Evolutionary conservation across 2,797 vertebrate genomes (phyloP), one percentile per base, ranked within the genome.

Genomic region (Pangasius krempfi): DNA sequence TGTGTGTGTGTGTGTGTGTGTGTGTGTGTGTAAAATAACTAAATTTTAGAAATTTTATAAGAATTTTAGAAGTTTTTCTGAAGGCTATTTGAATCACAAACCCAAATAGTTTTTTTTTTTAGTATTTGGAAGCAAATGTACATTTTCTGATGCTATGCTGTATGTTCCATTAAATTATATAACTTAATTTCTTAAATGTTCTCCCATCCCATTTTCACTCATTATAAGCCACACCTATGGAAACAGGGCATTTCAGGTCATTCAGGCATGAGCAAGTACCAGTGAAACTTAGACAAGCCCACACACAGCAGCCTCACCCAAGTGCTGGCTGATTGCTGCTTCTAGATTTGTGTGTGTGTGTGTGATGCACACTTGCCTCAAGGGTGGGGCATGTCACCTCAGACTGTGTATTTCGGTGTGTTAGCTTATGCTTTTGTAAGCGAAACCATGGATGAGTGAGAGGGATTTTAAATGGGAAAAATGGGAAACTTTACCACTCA

Each of bases 271-370:
- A 60, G 20, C 2, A 25, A 62, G 14, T n/a, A 0, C 47, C 30
- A 68, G 9, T 86, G 27, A 66, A 86, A 79, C 56, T 62, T 62
- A 25, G 70, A 60, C 40, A 86, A 79, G 6, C 73, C 58, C 18
- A 56, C 7, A 37, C 13, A 25, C 20, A 64, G 8, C 25, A 50
- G 68, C 54, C 80, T 50, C 37, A 73, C 56, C 87, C 56, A 60
- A 40, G 18, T 47, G 18, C 30, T 76, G 2, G 4, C 8, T 62
- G 20, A 80, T 6, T 5, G 16, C 14, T 60, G 33, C 22, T 33
- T 82, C 37, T n/a, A 30, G 27, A 6, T 44, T 44, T 44, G 6
- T 44, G 40, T 40, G 40, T 40, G 40, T 40, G 40, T 40, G 40
- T 40, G 4, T 40, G 40, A 40, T 40, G 40, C 40, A 30, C 6